phyloP scores from a whole-genome alignment of 2,797 vertebrate species.

The Lutjanus argentimaculatus region DNA sequence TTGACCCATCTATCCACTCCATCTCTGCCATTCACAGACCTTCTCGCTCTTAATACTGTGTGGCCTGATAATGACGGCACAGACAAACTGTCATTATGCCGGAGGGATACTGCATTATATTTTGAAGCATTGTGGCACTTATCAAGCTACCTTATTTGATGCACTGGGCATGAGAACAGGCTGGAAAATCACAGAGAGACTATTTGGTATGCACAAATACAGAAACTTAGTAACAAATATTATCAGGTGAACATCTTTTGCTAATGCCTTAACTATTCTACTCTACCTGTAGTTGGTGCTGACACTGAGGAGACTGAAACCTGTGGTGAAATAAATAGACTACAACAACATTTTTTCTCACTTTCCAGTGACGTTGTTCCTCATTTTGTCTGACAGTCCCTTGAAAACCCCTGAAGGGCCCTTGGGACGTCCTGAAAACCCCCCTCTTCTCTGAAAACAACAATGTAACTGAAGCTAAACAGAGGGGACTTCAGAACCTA shows the following conservation, averaged over 20 bases:
- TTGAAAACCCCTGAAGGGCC: constrained; percentile 37
- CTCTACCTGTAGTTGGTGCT: background rate
- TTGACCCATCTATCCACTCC: too few relatives aligned
- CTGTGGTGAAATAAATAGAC: constrained; percentile 5
- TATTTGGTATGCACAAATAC: background rate
- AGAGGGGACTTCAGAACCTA: background rate
- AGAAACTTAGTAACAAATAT: background rate
- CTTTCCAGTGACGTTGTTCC: constrained; percentile 48
- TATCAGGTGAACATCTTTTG: background rate
- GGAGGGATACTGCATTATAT: too few relatives aligned
- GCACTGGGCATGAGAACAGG: too few relatives aligned
- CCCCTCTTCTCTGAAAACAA: constrained; percentile 1
- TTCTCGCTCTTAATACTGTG: too few relatives aligned
- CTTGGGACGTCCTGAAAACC: constrained; percentile 37
- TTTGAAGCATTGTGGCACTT: too few relatives aligned
- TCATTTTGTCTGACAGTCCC: constrained; percentile 42
- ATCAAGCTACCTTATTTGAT: too few relatives aligned
- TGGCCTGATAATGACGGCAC: too few relatives aligned
- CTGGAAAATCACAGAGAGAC: background rate
- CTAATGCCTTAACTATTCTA: background rate
- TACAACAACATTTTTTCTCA: constrained; percentile 5
- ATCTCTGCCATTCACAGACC: too few relatives aligned
- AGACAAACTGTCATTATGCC: too few relatives aligned
- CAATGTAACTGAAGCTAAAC: background rate
- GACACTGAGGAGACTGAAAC: constrained; percentile 10